Percentiles rank a stretch among this genome's conserved stretches.
Evolutionary conservation across 2,888 invertebrate species (phyloP).

Genomic region (Spicauda simplicius): DNA sequence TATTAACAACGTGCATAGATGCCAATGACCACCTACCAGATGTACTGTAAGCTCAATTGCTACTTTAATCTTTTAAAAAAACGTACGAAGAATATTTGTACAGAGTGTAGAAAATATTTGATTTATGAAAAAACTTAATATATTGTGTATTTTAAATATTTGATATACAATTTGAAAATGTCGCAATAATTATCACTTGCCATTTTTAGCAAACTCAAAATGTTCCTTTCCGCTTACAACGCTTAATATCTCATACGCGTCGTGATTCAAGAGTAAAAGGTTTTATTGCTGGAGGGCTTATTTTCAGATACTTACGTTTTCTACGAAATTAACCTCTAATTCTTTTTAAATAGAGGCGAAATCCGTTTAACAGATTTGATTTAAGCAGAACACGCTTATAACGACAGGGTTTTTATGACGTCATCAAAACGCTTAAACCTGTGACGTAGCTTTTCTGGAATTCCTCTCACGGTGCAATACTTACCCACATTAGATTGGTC

Average conservation of each 20-base stretch:
- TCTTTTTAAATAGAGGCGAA: background rate
- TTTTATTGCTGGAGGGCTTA: constrained; percentile 50
- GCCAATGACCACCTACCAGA: no score
- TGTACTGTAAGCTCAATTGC: no score
- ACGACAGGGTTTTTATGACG: constrained; percentile 66
- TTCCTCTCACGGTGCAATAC: constrained; percentile 50
- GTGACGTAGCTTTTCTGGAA: constrained; percentile 53
- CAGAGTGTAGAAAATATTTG: no score
- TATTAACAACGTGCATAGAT: no score
- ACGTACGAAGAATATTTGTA: no score
- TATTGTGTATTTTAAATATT: no score
- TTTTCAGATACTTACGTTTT: constrained; percentile 40
- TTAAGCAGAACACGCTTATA: constrained; percentile 62
- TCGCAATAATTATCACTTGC: constrained; percentile 2
- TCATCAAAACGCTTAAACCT: constrained; percentile 69
- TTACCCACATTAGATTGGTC: constrained; percentile 20
- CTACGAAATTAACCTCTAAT: constrained; percentile 10
- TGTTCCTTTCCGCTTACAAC: constrained; percentile 47
- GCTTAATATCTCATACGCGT: constrained; percentile 50
- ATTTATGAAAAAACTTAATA: no score
- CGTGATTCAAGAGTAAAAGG: constrained; percentile 53
- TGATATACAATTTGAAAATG: background rate
- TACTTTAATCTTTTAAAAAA: no score
- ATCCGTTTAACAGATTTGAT: constrained; percentile 46
- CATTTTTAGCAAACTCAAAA: constrained; percentile 14